phyloP scores from a whole-genome alignment of 2,888 invertebrate species.

The Cybosia mesomella region DNA sequence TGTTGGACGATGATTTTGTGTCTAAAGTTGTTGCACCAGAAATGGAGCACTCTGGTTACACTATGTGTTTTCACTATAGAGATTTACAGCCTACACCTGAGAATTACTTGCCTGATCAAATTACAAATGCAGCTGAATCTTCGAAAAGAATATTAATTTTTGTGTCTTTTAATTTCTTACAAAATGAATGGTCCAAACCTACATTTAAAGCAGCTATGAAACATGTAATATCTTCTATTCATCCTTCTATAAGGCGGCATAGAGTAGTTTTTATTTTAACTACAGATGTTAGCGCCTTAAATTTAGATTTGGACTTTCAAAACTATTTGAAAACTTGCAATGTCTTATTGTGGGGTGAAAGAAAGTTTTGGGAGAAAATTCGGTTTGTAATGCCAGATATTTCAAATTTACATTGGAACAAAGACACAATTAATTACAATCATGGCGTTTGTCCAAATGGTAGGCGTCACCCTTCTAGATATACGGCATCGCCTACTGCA shows the following conservation, averaged over 20 bases:
- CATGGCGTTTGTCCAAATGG: conserved; percentile 86
- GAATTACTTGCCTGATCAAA: conserved; percentile 88
- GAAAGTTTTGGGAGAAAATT: conserved; percentile 96
- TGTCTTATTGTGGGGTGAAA: conserved; percentile 92
- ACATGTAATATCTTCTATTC: conserved; percentile 89
- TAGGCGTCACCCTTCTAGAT: conserved; percentile 88
- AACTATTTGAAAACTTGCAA: conserved; percentile 90
- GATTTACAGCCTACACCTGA: conserved; percentile 88
- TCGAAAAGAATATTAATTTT: conserved; percentile 92
- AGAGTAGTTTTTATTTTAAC: conserved; percentile 86
- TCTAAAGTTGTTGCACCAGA: conserved; percentile 90
- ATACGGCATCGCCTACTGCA: conserved; percentile 91
- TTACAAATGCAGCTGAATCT: conserved; percentile 88
- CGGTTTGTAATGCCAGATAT: conserved; percentile 93
- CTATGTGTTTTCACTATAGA: conserved; percentile 90
- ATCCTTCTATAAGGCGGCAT: conserved; percentile 88
- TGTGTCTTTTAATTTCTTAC: conserved; percentile 92
- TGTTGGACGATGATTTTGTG: conserved; percentile 92
- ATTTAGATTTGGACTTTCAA: conserved; percentile 92
- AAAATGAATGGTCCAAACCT: conserved; percentile 93
- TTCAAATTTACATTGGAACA: conserved; percentile 88
- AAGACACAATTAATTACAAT: conserved; percentile 84
- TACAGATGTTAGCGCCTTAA: conserved; percentile 90
- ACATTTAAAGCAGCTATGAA: conserved; percentile 94
- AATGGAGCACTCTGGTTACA: conserved; percentile 89